phyloP scores from a whole-genome alignment of 2,113 vertebrate species.

The Xenopus laevis region DNA sequence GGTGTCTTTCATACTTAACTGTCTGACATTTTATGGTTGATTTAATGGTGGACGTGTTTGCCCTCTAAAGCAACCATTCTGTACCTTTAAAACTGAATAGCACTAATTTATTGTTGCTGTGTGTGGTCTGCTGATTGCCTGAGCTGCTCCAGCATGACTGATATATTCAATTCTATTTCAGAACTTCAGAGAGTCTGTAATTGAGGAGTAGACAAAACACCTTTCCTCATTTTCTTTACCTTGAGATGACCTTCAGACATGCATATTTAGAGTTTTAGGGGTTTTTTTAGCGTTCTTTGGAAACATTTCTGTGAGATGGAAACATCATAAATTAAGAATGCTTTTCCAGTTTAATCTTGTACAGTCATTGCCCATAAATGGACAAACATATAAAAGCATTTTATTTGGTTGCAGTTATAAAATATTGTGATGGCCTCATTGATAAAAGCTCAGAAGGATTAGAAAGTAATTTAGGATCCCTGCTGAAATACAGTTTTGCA shows the following conservation, averaged over 20 bases:
- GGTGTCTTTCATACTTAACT: conserved; percentile 35
- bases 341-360: neutral
- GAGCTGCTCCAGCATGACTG: neutral
- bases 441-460: no score
- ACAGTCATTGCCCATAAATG: neutral
- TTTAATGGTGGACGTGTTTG: conserved; percentile 31
- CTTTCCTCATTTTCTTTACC: conserved; percentile 18
- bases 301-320: conserved; percentile 2
- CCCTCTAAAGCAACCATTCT: conserved; percentile 26
- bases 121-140: conserved; percentile 29
- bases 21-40: conserved; percentile 33
- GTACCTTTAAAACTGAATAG: conserved; percentile 31
- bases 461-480: no score
- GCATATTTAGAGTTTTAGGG: neutral
- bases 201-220: conserved; percentile 14
- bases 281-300: neutral
- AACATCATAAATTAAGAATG: neutral
- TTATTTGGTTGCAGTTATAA: conserved; percentile 7
- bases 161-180: conserved; percentile 22
- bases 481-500: no score
- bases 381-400: neutral
- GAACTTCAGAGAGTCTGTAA: conserved; percentile 12
- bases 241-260: conserved; percentile 8
- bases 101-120: conserved; percentile 27
- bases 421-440: neutral